A percentile compares a stretch with the other conserved stretches of the same genome.
Conservation (phyloP, 2,797 vertebrate genomes). For the Scolopax bukidnonensis region DNA sequence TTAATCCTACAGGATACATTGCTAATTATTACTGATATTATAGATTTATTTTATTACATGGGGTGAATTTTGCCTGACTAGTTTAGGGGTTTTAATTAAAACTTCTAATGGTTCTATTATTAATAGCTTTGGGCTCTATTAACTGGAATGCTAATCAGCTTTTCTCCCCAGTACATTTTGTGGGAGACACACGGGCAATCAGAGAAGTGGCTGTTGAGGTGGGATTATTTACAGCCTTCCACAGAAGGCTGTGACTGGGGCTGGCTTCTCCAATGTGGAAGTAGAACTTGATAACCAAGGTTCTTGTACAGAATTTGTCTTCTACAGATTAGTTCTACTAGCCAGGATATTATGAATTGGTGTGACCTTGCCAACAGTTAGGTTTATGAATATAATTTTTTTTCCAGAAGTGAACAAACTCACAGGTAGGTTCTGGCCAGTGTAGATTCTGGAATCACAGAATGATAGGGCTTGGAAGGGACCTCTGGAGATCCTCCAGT, state of each 20-base stretch:
- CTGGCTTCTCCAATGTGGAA: not conserved
- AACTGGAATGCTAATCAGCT: slow-evolving; percentile 63
- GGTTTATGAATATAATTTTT: rapidly evolving
- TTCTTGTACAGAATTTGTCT: not conserved
- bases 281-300: not conserved
- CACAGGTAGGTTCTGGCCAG: not conserved
- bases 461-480: too few species aligned
- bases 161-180: slow-evolving; percentile 27
- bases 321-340: not conserved
- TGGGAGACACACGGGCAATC: not conserved
- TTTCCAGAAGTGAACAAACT: not conserved
- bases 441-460: not conserved
- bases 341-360: not conserved
- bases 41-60: slow-evolving; percentile 72
- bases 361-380: not conserved
- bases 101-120: slow-evolving; percentile 74
- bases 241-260: not conserved
- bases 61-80: slow-evolving; percentile 65
- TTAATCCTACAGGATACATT: slow-evolving; percentile 73
- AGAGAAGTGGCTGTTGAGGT: not conserved
- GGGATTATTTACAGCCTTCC: not conserved
- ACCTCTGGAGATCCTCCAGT: too few species aligned
- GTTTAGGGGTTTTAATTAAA: slow-evolving; percentile 75
- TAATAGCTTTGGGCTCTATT: slow-evolving; percentile 72
- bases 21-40: slow-evolving; percentile 75